phyloP scores from a whole-genome alignment of 2,113 vertebrate species.

The Zosterops pallidus region DNA sequence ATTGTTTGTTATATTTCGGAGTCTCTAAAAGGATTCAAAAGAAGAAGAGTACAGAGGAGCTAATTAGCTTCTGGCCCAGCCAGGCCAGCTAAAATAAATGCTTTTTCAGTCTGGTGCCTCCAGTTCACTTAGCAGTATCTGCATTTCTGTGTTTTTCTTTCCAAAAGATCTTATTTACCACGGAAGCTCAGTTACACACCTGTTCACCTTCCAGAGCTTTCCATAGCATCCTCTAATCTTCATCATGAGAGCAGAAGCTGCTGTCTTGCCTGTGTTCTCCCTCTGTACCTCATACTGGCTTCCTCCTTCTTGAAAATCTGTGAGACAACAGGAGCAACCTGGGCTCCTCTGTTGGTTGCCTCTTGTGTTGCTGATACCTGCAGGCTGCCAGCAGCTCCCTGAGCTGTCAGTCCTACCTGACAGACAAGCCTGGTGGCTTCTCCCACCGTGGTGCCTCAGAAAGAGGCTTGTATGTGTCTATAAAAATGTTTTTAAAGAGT shows the following conservation, averaged over 20 bases:
- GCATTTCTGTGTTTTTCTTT: background rate
- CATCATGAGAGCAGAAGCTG: background rate
- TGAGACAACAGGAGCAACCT: background rate
- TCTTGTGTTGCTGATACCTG: background rate
- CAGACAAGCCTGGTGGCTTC: background rate
- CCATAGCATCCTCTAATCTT: background rate
- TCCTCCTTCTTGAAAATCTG: background rate
- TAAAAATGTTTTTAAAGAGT: background rate
- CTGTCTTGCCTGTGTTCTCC: background rate
- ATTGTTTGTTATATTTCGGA: background rate
- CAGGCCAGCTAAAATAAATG: background rate
- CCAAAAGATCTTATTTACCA: background rate
- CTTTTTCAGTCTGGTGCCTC: background rate
- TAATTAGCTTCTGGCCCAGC: background rate
- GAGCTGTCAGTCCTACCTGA: background rate
- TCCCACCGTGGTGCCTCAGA: background rate
- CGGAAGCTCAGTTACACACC: background rate
- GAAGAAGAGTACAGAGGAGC: too few species aligned
- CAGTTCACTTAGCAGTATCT: background rate
- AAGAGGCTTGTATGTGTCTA: background rate
- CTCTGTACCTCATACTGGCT: background rate
- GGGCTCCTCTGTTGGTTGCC: background rate
- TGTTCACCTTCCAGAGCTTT: background rate
- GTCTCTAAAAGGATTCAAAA: background rate
- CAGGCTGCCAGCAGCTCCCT: background rate